These are phyloP conservation scores for Drosophila ercepeae DNA, from an alignment of 1,140 invertebrate species.

Conservation along the genomic window DNA sequence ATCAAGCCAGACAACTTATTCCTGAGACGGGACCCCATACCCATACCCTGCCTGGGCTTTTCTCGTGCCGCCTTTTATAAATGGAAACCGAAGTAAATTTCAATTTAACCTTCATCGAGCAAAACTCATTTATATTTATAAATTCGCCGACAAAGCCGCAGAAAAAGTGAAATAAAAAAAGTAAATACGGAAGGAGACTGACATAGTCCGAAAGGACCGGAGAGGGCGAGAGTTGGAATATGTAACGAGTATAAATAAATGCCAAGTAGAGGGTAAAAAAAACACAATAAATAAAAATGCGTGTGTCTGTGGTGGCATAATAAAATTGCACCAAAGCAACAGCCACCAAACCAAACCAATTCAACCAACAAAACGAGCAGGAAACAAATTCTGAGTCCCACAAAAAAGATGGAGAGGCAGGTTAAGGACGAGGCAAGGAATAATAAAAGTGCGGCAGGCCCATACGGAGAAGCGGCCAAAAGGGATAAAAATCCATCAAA, in stretches of 20 bases:
- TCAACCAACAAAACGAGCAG: slow-evolving; percentile 26
- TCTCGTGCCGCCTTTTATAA: slow-evolving; percentile 12
- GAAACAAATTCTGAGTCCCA: background rate
- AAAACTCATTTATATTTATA: slow-evolving; percentile 82
- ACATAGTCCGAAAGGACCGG: background rate
- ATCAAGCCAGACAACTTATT: slow-evolving; percentile 47
- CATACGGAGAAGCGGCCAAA: slow-evolving; percentile 49
- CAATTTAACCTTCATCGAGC: slow-evolving; percentile 82
- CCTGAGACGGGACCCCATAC: background rate
- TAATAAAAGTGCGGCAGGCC: slow-evolving; percentile 35
- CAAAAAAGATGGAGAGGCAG: slow-evolving; percentile 10
- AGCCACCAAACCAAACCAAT: slow-evolving; percentile 27
- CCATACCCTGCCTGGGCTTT: background rate
- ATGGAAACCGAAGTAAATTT: slow-evolving; percentile 72
- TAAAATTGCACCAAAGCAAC: slow-evolving; percentile 62
- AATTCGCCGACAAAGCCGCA: slow-evolving; percentile 70
- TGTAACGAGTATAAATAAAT: slow-evolving; percentile 48
- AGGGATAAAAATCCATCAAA: slow-evolving; percentile 81
- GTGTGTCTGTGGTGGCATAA: slow-evolving; percentile 66
- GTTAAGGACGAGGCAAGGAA: slow-evolving; percentile 25
- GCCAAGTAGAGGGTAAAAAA: slow-evolving; percentile 25
- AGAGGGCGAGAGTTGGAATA: slow-evolving; percentile 22
- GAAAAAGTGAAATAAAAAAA: slow-evolving; percentile 38
- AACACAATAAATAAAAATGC: slow-evolving; percentile 77
- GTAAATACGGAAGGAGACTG: slow-evolving; percentile 7